Evolutionary conservation across 92 coral and sea anemone genomes (phyloP).

Genomic region (Epizoanthus stellaris): DNA sequence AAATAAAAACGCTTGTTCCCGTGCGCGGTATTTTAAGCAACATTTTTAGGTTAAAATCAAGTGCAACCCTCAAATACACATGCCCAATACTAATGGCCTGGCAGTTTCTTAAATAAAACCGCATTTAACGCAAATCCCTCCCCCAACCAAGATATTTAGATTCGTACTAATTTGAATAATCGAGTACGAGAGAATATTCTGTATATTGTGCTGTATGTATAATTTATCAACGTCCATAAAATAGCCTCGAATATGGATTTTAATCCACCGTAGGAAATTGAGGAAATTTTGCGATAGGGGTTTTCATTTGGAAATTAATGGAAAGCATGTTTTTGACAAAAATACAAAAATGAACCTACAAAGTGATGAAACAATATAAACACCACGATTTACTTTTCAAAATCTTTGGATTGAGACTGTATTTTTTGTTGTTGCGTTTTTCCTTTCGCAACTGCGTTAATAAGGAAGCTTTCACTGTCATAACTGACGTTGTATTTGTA

Average conservation of each 20-base stretch:
- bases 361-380: slow-evolving; percentile 18
- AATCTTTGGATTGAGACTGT: background rate
- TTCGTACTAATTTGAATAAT: slow-evolving; percentile 8
- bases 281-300: slow-evolving; percentile 6
- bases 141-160: slow-evolving; percentile 29
- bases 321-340: slow-evolving; percentile 23
- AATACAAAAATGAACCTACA: background rate
- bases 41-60: slow-evolving; percentile 20
- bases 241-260: slow-evolving; percentile 26
- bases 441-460: background rate
- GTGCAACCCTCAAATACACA: slow-evolving; percentile 4
- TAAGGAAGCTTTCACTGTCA: slow-evolving; percentile 51
- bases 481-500: slow-evolving; percentile 57
- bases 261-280: slow-evolving; percentile 22
- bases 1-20: slow-evolving; percentile 37
- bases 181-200: slow-evolving; percentile 17
- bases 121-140: slow-evolving; percentile 30
- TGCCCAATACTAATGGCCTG: background rate
- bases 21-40: slow-evolving; percentile 25
- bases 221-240: slow-evolving; percentile 20
- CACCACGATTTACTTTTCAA: slow-evolving; percentile 20
- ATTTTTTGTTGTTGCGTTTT: background rate
- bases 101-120: slow-evolving; percentile 32
- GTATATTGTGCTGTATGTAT: slow-evolving; percentile 11
- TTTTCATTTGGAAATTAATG: slow-evolving; percentile 21